Conservation (phyloP, 2,113 vertebrate genomes). For the Sardina pilchardus region DNA sequence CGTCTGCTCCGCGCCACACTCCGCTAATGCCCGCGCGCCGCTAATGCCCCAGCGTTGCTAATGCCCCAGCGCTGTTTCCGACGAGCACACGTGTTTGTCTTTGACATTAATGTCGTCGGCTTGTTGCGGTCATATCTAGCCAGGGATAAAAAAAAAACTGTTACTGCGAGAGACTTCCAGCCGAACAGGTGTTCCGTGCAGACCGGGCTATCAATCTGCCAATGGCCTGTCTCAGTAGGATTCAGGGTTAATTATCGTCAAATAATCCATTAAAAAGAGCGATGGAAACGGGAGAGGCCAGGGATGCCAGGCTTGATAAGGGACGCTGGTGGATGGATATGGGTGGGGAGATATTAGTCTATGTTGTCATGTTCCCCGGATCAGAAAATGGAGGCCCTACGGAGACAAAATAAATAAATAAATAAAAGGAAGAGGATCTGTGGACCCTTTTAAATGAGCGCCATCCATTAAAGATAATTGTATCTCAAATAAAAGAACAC, state of each 20-base stretch:
- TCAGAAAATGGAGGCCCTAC: slow-evolving; percentile 26
- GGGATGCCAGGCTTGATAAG: slow-evolving; percentile 65
- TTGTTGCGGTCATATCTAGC: slow-evolving; percentile 68
- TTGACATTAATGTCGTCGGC: slow-evolving; percentile 67
- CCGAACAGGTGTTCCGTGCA: slow-evolving; percentile 73
- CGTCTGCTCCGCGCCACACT: neutral
- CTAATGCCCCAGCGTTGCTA: slow-evolving; percentile 37
- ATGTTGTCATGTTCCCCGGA: slow-evolving; percentile 37
- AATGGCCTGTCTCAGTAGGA: slow-evolving; percentile 68
- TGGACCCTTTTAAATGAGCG: slow-evolving; percentile 41
- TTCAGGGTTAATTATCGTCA: slow-evolving; percentile 79
- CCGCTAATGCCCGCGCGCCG: slow-evolving; percentile 8
- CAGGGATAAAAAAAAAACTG: slow-evolving; percentile 48
- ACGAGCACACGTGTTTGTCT: slow-evolving; percentile 72
- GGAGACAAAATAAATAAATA: slow-evolving; percentile 23
- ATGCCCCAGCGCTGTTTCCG: slow-evolving; percentile 56
- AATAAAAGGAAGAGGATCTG: slow-evolving; percentile 36
- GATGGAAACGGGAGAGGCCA: slow-evolving; percentile 62
- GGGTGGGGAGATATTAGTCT: slow-evolving; percentile 38
- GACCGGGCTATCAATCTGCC: slow-evolving; percentile 73
- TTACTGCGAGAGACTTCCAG: slow-evolving; percentile 53
- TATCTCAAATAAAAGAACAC: slow-evolving; percentile 59
- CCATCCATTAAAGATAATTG: slow-evolving; percentile 42
- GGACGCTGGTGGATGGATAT: slow-evolving; percentile 33
- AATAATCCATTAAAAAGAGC: slow-evolving; percentile 74